Conservation (phyloP, 2,888 invertebrate genomes). For the Odontocolon sp. region DNA sequence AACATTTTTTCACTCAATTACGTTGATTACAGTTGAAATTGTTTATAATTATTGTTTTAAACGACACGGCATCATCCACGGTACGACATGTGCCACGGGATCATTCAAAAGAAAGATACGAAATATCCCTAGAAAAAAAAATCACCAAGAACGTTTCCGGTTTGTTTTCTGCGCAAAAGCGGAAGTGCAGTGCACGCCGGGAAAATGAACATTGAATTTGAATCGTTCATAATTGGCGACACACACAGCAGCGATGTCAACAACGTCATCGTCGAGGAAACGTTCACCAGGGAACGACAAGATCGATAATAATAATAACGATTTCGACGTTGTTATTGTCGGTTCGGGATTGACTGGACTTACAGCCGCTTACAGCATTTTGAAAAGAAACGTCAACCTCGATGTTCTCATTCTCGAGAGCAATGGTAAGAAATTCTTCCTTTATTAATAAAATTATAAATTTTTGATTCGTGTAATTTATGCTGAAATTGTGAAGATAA, state of each 20-base stretch:
- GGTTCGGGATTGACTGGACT: slow-evolving; percentile 73
- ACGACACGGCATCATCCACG: slow-evolving; percentile 36
- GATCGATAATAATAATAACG: slow-evolving; percentile 41
- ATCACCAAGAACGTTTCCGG: not conserved
- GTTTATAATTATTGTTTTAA: slow-evolving; percentile 4
- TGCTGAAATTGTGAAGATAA: slow-evolving; percentile 46
- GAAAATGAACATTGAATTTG: too few relatives aligned
- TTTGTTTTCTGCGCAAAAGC: too few relatives aligned
- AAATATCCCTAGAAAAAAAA: slow-evolving; percentile 2
- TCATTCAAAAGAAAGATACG: slow-evolving; percentile 12
- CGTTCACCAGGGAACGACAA: too few relatives aligned
- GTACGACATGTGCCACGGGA: slow-evolving; percentile 25
- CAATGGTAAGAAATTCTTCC: slow-evolving; percentile 59
- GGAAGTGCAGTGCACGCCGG: too few relatives aligned
- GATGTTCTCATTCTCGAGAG: slow-evolving; percentile 69
- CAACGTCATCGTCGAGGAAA: too few relatives aligned
- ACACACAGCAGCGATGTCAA: too few relatives aligned
- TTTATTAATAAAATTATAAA: not conserved
- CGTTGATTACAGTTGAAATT: not conserved
- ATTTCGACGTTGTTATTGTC: slow-evolving; percentile 71
- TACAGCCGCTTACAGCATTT: slow-evolving; percentile 68
- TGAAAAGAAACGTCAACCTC: slow-evolving; percentile 66
- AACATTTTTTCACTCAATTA: slow-evolving; percentile 84
- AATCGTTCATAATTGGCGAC: too few relatives aligned
- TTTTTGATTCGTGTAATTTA: not conserved